phyloP scores from a whole-genome alignment of 2,797 vertebrate genomes.

The Notamacropus eugenii region DNA sequence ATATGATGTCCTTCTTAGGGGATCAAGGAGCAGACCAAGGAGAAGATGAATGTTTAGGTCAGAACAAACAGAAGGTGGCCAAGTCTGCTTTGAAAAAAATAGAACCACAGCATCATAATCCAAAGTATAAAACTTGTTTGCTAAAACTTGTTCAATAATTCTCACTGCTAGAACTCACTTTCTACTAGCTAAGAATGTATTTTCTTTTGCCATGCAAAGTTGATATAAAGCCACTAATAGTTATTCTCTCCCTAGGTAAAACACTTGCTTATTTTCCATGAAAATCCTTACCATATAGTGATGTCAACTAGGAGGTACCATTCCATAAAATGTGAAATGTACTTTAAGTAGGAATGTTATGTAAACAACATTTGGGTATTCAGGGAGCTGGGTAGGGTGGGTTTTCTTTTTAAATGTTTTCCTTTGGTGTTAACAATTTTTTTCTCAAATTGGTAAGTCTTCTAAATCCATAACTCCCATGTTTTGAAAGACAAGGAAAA shows the following conservation, averaged over 20 bases:
- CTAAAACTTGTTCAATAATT: background rate
- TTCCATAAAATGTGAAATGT: background rate
- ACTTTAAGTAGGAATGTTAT: background rate
- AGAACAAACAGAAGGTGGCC: background rate
- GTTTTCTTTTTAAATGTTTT: background rate
- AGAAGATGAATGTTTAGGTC: background rate
- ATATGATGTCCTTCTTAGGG: background rate
- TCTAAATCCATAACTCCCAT: background rate
- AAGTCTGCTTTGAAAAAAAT: background rate
- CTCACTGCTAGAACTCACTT: background rate
- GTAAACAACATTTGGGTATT: background rate
- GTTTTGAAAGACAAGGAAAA: background rate
- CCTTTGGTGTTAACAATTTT: background rate
- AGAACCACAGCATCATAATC: background rate
- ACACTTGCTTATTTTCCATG: background rate
- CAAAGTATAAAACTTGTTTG: background rate
- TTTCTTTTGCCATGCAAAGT: background rate
- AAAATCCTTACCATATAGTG: background rate
- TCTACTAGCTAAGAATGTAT: background rate
- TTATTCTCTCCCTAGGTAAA: background rate
- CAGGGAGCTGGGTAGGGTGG: background rate
- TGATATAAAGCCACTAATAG: background rate
- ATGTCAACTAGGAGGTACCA: background rate
- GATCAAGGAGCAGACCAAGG: background rate
- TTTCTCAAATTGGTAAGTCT: background rate